Base-by-base conservation (phyloP, 2,113 vertebrate genomes). In the Seriola quinqueradiata region DNA sequence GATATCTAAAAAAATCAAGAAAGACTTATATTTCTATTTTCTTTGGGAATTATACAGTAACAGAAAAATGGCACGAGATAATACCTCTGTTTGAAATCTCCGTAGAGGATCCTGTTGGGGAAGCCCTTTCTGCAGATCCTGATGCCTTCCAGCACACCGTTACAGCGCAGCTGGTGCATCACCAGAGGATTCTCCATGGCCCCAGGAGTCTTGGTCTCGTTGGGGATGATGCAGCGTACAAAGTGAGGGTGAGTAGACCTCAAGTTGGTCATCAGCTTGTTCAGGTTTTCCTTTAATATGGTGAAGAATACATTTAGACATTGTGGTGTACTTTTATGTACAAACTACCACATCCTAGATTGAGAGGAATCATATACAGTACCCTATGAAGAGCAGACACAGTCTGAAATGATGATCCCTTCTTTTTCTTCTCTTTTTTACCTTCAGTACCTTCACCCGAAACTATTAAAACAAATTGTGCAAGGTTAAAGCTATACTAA, bases 161-260 rank as follows among this genome's bases (percentile, higher is more conserved):
- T 99, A 93, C 97, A 99, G 90, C 97, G 97, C n/a, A 99, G 95
- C 94, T 99, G 97, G 93, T 99, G 97, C 97, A 98, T 98, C 65
- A 99, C 97, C 92, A 98, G 79, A 66, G 97, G 94, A 21, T 98
- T 98, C 91, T 97, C 95, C 92, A 98, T 98, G 88, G 96, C 93
- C 1, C 97, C 97, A 21, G 97, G 96, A 83, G 95, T 93, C 92
- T 98, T 98, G 19, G 95, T 95, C 95, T 98, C 97, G 4, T 99
- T 99, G 6, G 97, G 97, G 82, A 99, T 97, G 84, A 99, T 93
- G 93, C 97, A 98, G 59, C 97, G 97, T 19, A 99, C 97, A 5
- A 99, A 99, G 91, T 99, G 97, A 17, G 97, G 97, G 57, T 97
- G 97, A 61, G 97, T 99, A 4, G 96, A 96, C 84, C 96, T 96